These are phyloP conservation scores for Yponomeuta sedellus DNA, from an alignment of 2,888 invertebrate genomes.

Conservation along the genomic window DNA sequence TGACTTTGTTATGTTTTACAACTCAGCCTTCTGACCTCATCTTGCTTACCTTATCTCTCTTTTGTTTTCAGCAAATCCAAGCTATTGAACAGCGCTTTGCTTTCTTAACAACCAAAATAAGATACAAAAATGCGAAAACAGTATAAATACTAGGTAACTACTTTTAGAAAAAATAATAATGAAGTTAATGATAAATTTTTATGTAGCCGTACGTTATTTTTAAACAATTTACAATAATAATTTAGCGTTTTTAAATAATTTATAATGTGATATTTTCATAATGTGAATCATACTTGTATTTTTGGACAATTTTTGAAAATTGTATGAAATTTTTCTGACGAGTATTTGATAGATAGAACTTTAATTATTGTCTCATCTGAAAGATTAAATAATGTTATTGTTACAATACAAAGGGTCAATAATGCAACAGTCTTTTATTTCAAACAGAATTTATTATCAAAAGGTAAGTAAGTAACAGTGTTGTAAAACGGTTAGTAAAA, in stretches of 20 bases:
- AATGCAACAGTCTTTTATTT: background rate
- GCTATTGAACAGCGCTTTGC: constrained; percentile 27
- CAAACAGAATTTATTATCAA: constrained; percentile 8
- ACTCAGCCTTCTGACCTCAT: no score
- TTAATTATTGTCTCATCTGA: background rate
- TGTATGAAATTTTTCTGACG: constrained; percentile 68
- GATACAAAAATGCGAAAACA: constrained; percentile 19
- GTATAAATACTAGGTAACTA: constrained; percentile 24
- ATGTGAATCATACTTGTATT: constrained; percentile 66
- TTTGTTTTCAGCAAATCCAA: constrained; percentile 36
- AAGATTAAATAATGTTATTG: constrained; percentile 25
- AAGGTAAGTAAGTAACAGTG: background rate
- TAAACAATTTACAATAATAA: constrained; percentile 64
- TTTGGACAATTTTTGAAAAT: constrained; percentile 62
- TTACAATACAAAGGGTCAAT: background rate
- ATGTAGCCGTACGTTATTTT: constrained; percentile 61
- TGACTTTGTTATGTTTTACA: no score
- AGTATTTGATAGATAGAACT: constrained; percentile 37
- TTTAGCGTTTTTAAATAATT: constrained; percentile 66
- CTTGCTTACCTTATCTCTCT: background rate
- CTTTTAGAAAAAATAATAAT: constrained; percentile 48
- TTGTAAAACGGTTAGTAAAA: background rate
- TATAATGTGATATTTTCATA: constrained; percentile 63
- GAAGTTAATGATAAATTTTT: constrained; percentile 46
- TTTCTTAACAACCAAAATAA: constrained; percentile 26